Base-by-base conservation (phyloP, 2,888 invertebrate species). In the Andrena minutula region DNA sequence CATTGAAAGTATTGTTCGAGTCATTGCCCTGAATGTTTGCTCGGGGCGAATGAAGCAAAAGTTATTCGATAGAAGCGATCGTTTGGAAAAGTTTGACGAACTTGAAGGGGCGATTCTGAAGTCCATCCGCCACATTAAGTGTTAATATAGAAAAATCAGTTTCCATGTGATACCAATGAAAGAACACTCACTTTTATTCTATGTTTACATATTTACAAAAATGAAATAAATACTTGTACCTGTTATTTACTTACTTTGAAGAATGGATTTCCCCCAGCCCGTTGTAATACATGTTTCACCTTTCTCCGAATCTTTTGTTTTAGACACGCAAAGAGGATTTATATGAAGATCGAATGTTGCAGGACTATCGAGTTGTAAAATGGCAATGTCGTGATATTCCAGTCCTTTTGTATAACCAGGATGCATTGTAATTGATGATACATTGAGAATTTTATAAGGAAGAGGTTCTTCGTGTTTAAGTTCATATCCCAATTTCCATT, bases 401-500 rank as follows among this genome's bases (percentile, higher is more conserved):
- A 94, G 95, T 1, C 96, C 96, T 0, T 95, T 92, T 81, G 95
- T 94, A 94, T 96, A 97, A 71, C 94, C 94, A 0, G 98, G 97
- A 94, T 98, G 97, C 0, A 96, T 93, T 0, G 96, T 95, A 75
- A 97, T 96, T 2, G 95, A 95, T 28, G 96, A 95, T 10, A 97
- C 97, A 68, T 96, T 96, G 0, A 96, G 95, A 74, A 97, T 96
- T 93, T 97, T 97, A 95, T 97, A 97, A 0, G 97, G 96, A 16
- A 97, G 94, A 0, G 97, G 97, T 88, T 97, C 97, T 70, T 97
- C 97, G 76, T 92, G 88, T 71, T 91, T 89, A 12, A 93, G 87
- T 85, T 97, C 97, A 88, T 97, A 96, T 61, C 97, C 97, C 2
- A 98, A 94, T 90, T 97, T 97, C 97, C 97, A 97, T 95, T 97